Evolutionary conservation across 2,888 invertebrate species (phyloP).

Genomic region (Blastobasis lacticolella): DNA sequence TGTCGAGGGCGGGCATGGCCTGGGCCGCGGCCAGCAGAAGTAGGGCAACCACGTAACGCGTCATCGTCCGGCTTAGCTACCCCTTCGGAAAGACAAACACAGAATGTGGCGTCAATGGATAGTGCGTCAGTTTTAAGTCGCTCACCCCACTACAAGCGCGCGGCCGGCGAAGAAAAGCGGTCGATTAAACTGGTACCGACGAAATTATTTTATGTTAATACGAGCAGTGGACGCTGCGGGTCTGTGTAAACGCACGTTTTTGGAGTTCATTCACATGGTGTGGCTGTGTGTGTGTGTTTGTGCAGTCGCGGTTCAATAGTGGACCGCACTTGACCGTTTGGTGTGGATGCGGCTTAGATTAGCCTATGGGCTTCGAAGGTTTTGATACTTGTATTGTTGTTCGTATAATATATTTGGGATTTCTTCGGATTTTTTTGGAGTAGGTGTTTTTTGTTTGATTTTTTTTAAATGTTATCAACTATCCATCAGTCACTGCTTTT

Average conservation of each 20-base stretch:
- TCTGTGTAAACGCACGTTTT: slow-evolving; percentile 46
- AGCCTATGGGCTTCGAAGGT: background rate
- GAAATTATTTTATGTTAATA: slow-evolving; percentile 58
- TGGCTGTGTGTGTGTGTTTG: slow-evolving; percentile 15
- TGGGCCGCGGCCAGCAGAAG: slow-evolving; percentile 63
- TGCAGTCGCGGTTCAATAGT: slow-evolving; percentile 29
- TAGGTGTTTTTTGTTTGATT: no score
- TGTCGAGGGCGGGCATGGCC: slow-evolving; percentile 66
- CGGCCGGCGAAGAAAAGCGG: slow-evolving; percentile 48
- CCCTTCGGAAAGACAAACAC: slow-evolving; percentile 61
- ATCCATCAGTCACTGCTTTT: no score
- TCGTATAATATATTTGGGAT: background rate
- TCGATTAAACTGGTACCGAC: slow-evolving; percentile 56
- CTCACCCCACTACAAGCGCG: slow-evolving; percentile 49
- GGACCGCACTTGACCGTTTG: slow-evolving; percentile 19
- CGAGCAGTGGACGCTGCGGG: slow-evolving; percentile 23
- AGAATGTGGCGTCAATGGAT: slow-evolving; percentile 59
- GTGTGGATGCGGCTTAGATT: slow-evolving; percentile 10
- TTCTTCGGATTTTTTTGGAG: no score
- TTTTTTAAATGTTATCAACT: no score
- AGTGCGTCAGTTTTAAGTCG: slow-evolving; percentile 63
- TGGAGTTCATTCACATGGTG: slow-evolving; percentile 40
- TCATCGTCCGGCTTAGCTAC: slow-evolving; percentile 55
- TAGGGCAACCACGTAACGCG: slow-evolving; percentile 61
- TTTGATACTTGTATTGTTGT: slow-evolving; percentile 10